Evolutionary conservation across 2,888 invertebrate genomes (phyloP).

Genomic region (Melangyna quadrimaculata): DNA sequence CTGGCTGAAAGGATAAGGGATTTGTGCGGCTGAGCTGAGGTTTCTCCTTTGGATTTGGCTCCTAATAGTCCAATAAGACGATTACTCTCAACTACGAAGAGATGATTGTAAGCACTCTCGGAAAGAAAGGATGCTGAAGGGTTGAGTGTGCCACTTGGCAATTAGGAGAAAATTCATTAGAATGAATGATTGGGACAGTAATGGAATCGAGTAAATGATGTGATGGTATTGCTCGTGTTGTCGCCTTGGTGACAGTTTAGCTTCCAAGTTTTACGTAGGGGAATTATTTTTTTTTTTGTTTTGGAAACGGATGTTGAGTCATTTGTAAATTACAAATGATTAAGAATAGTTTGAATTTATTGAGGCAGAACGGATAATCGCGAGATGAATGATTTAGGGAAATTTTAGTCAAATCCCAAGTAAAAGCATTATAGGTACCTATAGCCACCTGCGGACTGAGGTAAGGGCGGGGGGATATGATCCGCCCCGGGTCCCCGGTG

Average conservation of each 20-base stretch:
- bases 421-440: no score
- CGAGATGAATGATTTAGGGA: neutral
- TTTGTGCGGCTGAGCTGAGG: slow-evolving; percentile 24
- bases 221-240: neutral
- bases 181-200: slow-evolving; percentile 41
- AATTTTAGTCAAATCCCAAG: neutral
- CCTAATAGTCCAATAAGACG: slow-evolving; percentile 31
- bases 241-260: slow-evolving; percentile 9
- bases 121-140: slow-evolving; percentile 25
- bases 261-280: slow-evolving; percentile 2
- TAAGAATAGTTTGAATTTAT: neutral
- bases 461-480: no score
- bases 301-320: neutral
- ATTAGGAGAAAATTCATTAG: slow-evolving; percentile 60
- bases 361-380: neutral
- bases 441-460: no score
- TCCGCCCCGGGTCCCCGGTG: no score
- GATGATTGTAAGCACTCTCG: neutral
- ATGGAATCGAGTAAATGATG: slow-evolving; percentile 24
- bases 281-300: neutral
- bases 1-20: slow-evolving; percentile 45
- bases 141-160: slow-evolving; percentile 43
- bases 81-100: neutral
- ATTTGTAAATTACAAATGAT: neutral
- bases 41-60: slow-evolving; percentile 16